Percentiles rank a stretch among this genome's conserved stretches.
These are phyloP conservation scores for Proterorhinus semilunaris DNA, from an alignment of 2,113 vertebrate species.

Conservation along the genomic window DNA sequence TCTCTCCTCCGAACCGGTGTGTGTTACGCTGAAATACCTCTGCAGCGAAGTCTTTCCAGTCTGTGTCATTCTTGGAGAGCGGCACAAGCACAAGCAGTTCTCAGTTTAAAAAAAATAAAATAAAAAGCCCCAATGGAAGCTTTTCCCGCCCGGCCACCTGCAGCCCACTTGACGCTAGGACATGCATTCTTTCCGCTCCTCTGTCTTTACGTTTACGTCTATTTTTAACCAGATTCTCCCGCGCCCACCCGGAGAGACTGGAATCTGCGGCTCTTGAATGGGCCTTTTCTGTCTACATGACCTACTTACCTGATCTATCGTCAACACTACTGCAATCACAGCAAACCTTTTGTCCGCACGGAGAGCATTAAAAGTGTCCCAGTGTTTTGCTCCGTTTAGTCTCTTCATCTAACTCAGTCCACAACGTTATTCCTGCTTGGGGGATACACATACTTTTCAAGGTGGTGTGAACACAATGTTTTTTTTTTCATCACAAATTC, in stretches of 20 bases:
- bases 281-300: constrained; percentile 1
- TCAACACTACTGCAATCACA: not conserved
- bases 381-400: too few species aligned
- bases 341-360: not conserved
- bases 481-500: too few species aligned
- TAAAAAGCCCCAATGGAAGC: too few species aligned
- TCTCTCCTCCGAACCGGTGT: not conserved
- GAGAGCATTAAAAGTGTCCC: too few species aligned
- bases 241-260: constrained; percentile 39
- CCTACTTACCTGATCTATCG: not conserved
- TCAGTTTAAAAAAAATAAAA: not conserved
- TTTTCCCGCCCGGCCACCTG: constrained; percentile 50
- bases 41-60: constrained; percentile 42
- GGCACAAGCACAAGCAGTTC: constrained; percentile 43
- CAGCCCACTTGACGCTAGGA: constrained; percentile 57
- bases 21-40: constrained; percentile 20
- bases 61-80: constrained; percentile 56
- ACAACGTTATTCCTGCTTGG: too few species aligned
- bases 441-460: too few species aligned
- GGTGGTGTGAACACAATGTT: too few species aligned
- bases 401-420: too few species aligned
- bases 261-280: constrained; percentile 14
- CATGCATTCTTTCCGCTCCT: constrained; percentile 43
- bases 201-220: constrained; percentile 51
- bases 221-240: constrained; percentile 58